A percentile compares a stretch with the other conserved stretches of the same genome.
Conservation (phyloP, 1,140 invertebrate genomes). For the Bombus impatiens region DNA sequence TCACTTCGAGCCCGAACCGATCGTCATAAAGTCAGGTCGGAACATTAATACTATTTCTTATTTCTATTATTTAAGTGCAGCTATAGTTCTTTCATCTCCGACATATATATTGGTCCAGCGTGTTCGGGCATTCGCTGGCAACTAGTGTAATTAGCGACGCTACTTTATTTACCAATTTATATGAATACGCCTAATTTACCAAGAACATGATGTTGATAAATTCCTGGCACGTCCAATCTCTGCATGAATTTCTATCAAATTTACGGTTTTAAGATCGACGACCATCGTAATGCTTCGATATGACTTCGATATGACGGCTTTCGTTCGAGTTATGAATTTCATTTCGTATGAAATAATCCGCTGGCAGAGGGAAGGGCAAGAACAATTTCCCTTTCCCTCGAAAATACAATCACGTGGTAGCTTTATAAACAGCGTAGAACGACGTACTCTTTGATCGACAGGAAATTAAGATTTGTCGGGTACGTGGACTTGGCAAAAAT, state of each 20-base stretch:
- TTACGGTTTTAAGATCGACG: background rate
- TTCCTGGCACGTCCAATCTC: background rate
- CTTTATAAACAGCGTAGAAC: background rate
- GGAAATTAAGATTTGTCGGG: constrained; percentile 2
- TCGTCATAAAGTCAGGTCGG: no score
- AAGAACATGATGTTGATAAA: background rate
- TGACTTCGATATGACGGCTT: background rate
- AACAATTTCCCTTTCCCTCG: background rate
- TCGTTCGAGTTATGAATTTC: background rate
- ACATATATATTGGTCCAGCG: background rate
- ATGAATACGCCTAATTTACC: constrained; percentile 6
- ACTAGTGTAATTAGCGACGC: constrained; percentile 27
- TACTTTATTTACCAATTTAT: no score
- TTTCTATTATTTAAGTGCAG: no score
- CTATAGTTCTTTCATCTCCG: no score
- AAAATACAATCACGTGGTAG: background rate
- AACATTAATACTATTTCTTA: no score
- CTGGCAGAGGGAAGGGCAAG: background rate
- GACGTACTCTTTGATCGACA: background rate
- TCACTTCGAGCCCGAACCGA: no score
- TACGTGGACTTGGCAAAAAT: background rate
- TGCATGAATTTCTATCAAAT: background rate
- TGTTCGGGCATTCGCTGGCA: constrained; percentile 19
- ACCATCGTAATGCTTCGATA: background rate
- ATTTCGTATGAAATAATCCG: background rate